Conservation (phyloP, 2,888 invertebrate species). For the Vanessa cardui region DNA sequence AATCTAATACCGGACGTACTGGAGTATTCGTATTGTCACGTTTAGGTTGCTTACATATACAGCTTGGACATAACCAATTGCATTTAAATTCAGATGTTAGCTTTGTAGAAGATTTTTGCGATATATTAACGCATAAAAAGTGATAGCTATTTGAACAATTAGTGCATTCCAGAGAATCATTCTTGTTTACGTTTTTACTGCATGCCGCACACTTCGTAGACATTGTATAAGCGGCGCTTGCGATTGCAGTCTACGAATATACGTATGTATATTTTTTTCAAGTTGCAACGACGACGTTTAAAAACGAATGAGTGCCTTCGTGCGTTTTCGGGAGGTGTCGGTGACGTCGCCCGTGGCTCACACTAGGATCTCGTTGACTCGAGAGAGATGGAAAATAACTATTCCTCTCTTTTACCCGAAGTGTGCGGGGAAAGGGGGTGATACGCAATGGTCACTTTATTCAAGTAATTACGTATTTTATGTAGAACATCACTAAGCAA, state of each 20-base stretch:
- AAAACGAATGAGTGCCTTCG: not conserved
- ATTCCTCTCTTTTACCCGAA: constrained; percentile 13
- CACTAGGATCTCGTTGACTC: constrained; percentile 12
- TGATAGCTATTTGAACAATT: too few species aligned
- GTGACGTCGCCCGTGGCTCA: not conserved
- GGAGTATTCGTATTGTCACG: too few species aligned
- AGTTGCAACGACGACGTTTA: not conserved
- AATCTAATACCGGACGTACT: too few species aligned
- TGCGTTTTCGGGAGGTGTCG: not conserved
- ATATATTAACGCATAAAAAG: too few species aligned
- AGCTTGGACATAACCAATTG: too few species aligned
- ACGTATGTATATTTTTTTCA: not conserved
- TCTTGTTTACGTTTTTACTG: too few species aligned
- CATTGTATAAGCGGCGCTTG: too few species aligned
- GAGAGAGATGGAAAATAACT: constrained; percentile 10
- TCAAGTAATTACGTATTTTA: not conserved
- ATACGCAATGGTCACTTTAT: constrained; percentile 11
- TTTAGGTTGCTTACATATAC: too few species aligned
- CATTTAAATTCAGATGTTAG: too few species aligned
- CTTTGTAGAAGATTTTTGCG: too few species aligned
- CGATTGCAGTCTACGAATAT: not conserved
- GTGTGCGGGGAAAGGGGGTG: constrained; percentile 12
- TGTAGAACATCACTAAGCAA: not conserved
- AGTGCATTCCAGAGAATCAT: too few species aligned
- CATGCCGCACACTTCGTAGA: too few species aligned